Base-by-base conservation (phyloP, 1,140 invertebrate species). In the Drosophila lini region DNA sequence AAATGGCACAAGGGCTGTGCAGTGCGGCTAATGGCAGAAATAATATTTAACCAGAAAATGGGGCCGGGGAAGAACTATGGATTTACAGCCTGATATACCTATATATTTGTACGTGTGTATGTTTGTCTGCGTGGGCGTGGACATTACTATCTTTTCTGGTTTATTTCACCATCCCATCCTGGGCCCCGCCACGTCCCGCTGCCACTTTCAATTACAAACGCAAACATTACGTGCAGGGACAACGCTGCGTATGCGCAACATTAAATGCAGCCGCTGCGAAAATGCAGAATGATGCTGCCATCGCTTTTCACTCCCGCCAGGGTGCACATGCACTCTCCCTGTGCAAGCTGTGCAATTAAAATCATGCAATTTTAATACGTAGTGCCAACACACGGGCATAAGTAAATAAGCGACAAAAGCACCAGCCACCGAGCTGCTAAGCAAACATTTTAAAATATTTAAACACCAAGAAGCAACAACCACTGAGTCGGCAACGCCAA, bases 371-470 rank as follows among this genome's bases (percentile, higher is more conserved):
- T 90, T 90, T 90, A 86, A 90, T 90, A 50, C 79, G 64, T 57
- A 85, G 59, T 62, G 81, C 68, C 85, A 89, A 89, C 84, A 89
- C 84, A 89, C 52, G 80, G 80, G 80, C 80, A 81, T 89, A 89
- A 88, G 74, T 82, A 88, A 89, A 88, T 89, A 88, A 83, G 69
- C 63, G 55, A 59, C 71, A 88, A 71, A 59, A 74, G 56, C 57
- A 67, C 42, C 34, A 57, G 41, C 60, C 61, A 42, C 61, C 62
- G 55, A 81, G 69, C 70, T 71, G 81, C 84, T 89, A 90, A 89
- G 78, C 85, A 89, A 89, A 90, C 84, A 89, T 79, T 89, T 89
- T 90, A 79, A 89, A 89, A 81, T 84, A 89, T 89, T 90, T 90
- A 89, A 84, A 78, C 78, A 31, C 65, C 65, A 59, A 41, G 69